Evolutionary conservation across 92 coral and sea anemone species (phyloP), one percentile per base, ranked within the genome.

Genomic region (Plumapathes pennacea): DNA sequence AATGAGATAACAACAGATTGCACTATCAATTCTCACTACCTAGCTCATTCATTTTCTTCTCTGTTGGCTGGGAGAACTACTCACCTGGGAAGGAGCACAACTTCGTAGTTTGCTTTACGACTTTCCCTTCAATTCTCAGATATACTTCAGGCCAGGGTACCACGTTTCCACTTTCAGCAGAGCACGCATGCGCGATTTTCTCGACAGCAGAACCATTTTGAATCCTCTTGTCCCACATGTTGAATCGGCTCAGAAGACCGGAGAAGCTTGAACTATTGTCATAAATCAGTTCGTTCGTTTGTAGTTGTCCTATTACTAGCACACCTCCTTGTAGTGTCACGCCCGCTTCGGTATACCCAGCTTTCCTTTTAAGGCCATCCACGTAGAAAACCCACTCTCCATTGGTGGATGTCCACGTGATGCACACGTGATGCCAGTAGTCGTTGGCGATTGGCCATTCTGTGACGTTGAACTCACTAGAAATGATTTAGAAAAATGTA

Each of bases 121-220:
- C 71, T 37, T 63, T 49, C 39, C 71, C 71, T 1, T 12, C n/a
- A n/a, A 46, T 47, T 59, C 60, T 48, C 18, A 63, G 4, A 12
- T 63, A 31, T 7, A 63, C 71, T 49, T 37, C 59, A 12, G 71
- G 71, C 71, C 71, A 63, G 9, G 59, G 71, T 6, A 49, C 71
- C 32, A 63, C 23, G 39, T 63, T 63, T 34, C 71, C 71, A 11
- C 37, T 49, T 17, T 36, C 10, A 24, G 46, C n/a, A 0, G 71
- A 63, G 28, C 71, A 63, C 36, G 57, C 69, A 25, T 62, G 32
- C 18, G 71, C 44, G 17, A 63, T 9, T 3, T 49, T 7, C 23
- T 49, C 47, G 0, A 63, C 39, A 46, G 17, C 37, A 36, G 47
- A 25, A 17, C 5, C 1, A 38, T 37, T 38, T 10, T 63, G 47